Conservation (phyloP, 2,888 invertebrate species). For the Germaria angustata region DNA sequence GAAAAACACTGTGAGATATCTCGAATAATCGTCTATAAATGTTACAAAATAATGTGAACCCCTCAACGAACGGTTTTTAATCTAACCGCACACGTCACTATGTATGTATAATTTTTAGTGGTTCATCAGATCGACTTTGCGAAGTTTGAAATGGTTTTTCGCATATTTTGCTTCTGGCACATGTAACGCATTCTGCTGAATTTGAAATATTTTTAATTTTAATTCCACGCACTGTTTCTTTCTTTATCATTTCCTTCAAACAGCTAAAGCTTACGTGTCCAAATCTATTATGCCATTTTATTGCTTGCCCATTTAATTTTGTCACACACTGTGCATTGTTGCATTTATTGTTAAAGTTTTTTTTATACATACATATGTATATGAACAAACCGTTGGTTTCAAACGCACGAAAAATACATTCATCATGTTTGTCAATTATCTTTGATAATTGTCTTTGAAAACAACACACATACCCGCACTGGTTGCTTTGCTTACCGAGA, state of each 20-base stretch:
- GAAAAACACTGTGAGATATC: constrained; percentile 36
- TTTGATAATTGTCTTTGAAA: constrained; percentile 19
- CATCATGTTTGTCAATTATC: constrained; percentile 16
- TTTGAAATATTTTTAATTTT: constrained; percentile 15
- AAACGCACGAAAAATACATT: constrained; percentile 16
- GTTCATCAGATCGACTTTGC: constrained; percentile 1
- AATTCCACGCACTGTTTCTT: constrained; percentile 34
- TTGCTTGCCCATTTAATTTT: background rate
- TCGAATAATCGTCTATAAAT: constrained; percentile 61
- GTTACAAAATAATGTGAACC: constrained; percentile 52
- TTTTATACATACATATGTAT: background rate
- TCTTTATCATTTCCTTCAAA: constrained; percentile 29
- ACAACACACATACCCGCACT: background rate
- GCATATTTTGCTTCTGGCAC: constrained; percentile 55
- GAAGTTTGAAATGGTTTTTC: constrained; percentile 24
- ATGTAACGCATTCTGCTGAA: constrained; percentile 33
- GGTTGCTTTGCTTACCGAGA: constrained; percentile 15
- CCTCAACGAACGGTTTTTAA: constrained; percentile 30
- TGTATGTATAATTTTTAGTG: constrained; percentile 37
- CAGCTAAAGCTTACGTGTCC: constrained; percentile 38
- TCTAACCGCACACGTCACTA: constrained; percentile 51
- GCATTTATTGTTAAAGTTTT: constrained; percentile 9
- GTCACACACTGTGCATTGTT: background rate
- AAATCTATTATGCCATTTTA: constrained; percentile 49
- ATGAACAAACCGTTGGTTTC: constrained; percentile 19